Evolutionary conservation across 2,797 vertebrate genomes (phyloP).

Genomic region (Pyrocephalus nanus): DNA sequence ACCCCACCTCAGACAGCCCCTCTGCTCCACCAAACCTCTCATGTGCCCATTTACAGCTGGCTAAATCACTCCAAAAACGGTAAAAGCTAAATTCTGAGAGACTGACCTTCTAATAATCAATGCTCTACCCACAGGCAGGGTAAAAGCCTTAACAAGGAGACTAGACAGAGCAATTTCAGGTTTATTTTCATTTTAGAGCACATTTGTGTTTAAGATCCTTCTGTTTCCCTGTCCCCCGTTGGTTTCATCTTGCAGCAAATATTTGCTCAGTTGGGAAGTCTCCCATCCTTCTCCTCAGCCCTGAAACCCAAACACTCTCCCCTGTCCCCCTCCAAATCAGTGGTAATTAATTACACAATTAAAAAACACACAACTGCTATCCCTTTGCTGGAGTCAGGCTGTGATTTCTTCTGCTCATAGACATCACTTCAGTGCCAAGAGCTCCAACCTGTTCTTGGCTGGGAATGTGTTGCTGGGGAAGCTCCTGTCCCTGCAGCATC

Average conservation of each 20-base stretch:
- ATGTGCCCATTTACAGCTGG: not conserved
- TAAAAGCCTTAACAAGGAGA: not conserved
- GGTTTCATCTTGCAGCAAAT: not conserved
- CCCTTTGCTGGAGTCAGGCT: conserved; percentile 27
- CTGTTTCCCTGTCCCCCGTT: not conserved
- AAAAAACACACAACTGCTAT: conserved; percentile 21
- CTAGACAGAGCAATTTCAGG: not conserved
- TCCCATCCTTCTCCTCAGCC: not conserved
- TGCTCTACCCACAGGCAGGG: fast-evolving
- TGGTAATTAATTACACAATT: conserved; percentile 52
- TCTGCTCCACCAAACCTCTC: not conserved
- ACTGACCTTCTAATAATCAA: not conserved
- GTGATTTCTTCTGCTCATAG: not conserved
- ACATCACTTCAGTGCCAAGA: conserved; percentile 22
- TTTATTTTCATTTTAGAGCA: not conserved
- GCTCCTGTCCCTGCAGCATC: not conserved
- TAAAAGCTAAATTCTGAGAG: not conserved
- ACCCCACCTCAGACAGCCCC: not conserved
- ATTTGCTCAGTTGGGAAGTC: not conserved
- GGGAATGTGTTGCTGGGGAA: not conserved
- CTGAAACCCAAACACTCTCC: not conserved
- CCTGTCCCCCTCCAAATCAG: not conserved
- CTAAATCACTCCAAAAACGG: not conserved
- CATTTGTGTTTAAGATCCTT: not conserved
- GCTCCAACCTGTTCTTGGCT: conserved; percentile 28